Base-by-base conservation (phyloP, 2,888 invertebrate species). In the Monochamus alternatus region DNA sequence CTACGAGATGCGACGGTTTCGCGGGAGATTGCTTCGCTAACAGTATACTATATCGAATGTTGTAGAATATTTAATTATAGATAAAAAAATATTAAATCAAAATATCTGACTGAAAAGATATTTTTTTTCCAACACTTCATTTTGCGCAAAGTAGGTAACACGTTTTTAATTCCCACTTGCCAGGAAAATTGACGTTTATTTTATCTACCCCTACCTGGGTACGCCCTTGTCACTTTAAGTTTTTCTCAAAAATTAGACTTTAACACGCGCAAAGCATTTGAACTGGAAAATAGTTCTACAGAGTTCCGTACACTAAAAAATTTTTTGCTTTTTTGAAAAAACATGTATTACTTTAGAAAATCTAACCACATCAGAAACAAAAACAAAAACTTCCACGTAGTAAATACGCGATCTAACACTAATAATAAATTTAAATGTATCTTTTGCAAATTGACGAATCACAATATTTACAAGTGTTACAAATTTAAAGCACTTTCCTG, bases 221-320 rank as follows among this genome's bases (percentile, higher is more conserved):
- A 22, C 22, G 22, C 22, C 22, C 22, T 22, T 22, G 22, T 22
- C n/a, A 64, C 38, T 31, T 66, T 51, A 9, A 44, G n/a, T 66
- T 59, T 73, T 67, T 4, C 10, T 14, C 43, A 66, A 67, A 73
- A 66, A 59, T 14, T 73, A 32, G 66, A 73, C 66, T 73, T 66
- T 60, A 14, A 58, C 14, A 73, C 73, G 3, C 58, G 59, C 12
- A 73, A 67, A 14, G 73, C 73, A n/a, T 73, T 67, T 67, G 73
- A 73, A 73, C 14, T 30, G 38, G 66, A 73, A 73, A 58, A 58
- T 32, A 63, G 55, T 59, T 10, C 67, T 7, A 73, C 67, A 12
- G 8, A 38, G 10, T 12, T 73, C n/a, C 73, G 58, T 30, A 73
- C 73, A 22, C 44, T 73, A 52, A 43, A 8, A 51, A 66, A 47